These are phyloP conservation scores for Marronus borbonicus DNA, from an alignment of 2,888 invertebrate genomes.

Conservation along the genomic window DNA sequence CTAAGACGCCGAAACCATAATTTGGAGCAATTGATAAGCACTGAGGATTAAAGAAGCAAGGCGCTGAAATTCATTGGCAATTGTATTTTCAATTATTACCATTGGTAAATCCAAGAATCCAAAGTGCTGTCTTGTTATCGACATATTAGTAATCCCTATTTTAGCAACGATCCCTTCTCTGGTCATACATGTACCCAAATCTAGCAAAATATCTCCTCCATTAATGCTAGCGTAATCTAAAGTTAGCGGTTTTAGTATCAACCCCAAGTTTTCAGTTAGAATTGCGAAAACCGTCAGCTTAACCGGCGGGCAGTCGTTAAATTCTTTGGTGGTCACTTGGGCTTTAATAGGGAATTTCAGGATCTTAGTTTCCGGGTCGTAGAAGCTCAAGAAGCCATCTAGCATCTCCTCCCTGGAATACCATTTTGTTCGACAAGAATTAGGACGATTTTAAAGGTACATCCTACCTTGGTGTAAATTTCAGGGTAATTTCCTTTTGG, in stretches of 20 bases:
- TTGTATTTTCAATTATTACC: slow-evolving; percentile 51
- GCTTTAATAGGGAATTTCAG: slow-evolving; percentile 57
- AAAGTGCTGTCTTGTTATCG: slow-evolving; percentile 57
- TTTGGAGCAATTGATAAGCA: slow-evolving; percentile 59
- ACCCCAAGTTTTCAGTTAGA: slow-evolving; percentile 55
- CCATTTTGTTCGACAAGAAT: neutral
- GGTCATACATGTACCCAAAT: slow-evolving; percentile 59
- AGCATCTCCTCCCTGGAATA: slow-evolving; percentile 50
- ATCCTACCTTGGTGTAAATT: slow-evolving; percentile 55
- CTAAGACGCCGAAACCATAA: slow-evolving; percentile 60
- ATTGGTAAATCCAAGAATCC: slow-evolving; percentile 60
- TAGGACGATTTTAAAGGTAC: neutral
- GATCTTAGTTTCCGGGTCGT: slow-evolving; percentile 54
- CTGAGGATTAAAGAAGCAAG: slow-evolving; percentile 50
- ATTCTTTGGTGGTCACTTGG: slow-evolving; percentile 54
- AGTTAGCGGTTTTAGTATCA: slow-evolving; percentile 50
- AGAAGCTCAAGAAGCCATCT: slow-evolving; percentile 50
- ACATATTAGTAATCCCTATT: slow-evolving; percentile 57
- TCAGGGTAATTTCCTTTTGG: slow-evolving; percentile 50
- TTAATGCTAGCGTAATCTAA: slow-evolving; percentile 31
- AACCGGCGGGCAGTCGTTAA: slow-evolving; percentile 55
- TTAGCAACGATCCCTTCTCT: slow-evolving; percentile 57
- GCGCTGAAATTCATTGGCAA: too few species aligned
- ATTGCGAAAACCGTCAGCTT: slow-evolving; percentile 58
- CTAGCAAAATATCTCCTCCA: slow-evolving; percentile 52